A percentile compares a stretch with the other conserved stretches of the same genome.
Conservation (phyloP, 2,797 vertebrate species). For the Iguana delicatissima region DNA sequence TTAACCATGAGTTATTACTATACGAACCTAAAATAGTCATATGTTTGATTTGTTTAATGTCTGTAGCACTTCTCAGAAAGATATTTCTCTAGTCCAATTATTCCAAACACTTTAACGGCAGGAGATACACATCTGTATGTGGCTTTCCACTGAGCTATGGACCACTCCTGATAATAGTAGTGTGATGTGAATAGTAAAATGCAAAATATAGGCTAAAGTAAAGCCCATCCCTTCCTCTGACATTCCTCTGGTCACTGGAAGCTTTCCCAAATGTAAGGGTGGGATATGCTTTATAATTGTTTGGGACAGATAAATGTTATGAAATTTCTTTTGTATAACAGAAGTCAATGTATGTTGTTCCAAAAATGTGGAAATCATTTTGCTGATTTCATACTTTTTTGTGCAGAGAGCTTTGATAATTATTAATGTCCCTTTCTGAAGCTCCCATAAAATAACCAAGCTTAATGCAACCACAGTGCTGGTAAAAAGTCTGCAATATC, state of each 20-base stretch:
- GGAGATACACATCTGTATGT: neutral
- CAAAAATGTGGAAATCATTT: constrained; percentile 21
- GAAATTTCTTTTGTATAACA: constrained; percentile 24
- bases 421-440: neutral
- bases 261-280: neutral
- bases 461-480: neutral
- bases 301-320: constrained; percentile 6
- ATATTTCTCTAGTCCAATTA: neutral
- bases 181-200: neutral
- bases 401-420: constrained; percentile 27
- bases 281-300: constrained; percentile 1
- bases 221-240: neutral
- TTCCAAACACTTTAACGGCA: neutral
- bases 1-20: neutral
- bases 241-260: neutral
- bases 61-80: neutral
- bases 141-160: neutral
- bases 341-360: constrained; percentile 3
- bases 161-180: neutral
- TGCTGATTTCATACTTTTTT: constrained; percentile 13
- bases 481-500: constrained; percentile 6
- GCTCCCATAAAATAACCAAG: neutral
- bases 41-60: neutral
- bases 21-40: neutral
- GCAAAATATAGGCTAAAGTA: neutral